phyloP scores from a whole-genome alignment of 2,113 vertebrate genomes.

The Chloroceryle aenea region DNA sequence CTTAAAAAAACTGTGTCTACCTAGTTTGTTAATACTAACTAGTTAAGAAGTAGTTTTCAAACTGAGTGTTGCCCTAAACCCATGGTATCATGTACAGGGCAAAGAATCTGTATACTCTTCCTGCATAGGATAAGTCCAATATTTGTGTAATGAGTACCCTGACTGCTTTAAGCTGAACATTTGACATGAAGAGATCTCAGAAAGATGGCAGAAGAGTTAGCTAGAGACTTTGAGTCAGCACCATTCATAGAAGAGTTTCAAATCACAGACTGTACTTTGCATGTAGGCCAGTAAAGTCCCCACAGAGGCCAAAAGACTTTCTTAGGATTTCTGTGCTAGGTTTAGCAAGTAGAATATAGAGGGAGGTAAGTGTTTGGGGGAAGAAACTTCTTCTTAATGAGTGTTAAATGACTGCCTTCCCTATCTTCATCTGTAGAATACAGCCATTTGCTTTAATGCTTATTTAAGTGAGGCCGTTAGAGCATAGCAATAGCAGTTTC shows the following conservation, averaged over 20 bases:
- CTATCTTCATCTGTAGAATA: not conserved
- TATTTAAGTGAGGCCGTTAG: not conserved
- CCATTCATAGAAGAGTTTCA: not conserved
- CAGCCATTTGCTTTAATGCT: not conserved
- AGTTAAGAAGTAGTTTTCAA: not conserved
- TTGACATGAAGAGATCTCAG: not conserved
- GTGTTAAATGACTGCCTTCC: not conserved
- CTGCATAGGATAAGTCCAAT: not conserved
- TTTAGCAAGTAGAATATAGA: not conserved
- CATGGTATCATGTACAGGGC: not conserved
- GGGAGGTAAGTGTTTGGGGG: accelerated
- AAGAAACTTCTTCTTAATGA: not conserved
- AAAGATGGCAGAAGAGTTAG: not conserved
- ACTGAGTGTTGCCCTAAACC: not conserved
- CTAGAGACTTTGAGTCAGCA: not conserved
- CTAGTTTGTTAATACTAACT: not conserved
- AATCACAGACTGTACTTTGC: not conserved
- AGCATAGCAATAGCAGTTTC: not conserved
- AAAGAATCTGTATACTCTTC: not conserved
- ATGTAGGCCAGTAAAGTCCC: not conserved
- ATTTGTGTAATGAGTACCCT: not conserved
- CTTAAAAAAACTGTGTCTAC: accelerated
- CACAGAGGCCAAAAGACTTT: not conserved
- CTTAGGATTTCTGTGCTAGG: not conserved
- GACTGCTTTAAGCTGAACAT: not conserved